Evolutionary conservation across 2,888 invertebrate species (phyloP), one percentile per base, ranked within the genome.

Genomic region (Hyalella azteca): DNA sequence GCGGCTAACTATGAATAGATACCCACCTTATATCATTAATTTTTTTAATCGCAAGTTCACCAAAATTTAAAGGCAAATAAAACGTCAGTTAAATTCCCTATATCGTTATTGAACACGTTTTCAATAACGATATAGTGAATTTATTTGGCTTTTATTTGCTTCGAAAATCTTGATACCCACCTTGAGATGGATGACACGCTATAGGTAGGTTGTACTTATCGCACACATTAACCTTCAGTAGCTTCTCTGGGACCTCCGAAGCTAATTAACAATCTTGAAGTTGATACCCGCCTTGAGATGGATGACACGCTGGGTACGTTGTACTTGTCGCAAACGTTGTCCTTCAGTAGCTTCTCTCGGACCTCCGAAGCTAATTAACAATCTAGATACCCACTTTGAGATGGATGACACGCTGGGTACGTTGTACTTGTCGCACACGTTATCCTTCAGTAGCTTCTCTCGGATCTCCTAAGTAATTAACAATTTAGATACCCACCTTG

Each of bases 311-410:
- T 97, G 19, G 98, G 98, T 80, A 98, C 97, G 90, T 97, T 98
- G 90, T 95, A 96, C 88, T 97, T 97, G 91, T 98, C 97, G 89
- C 98, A 98, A 79, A 98, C 93, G 13, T 96, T 95, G 88, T 97
- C 97, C 75, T 95, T 93, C 60, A 98, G 90, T 84, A 98, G 90
- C 80, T 96, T 91, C 89, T 98, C 98, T 1, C 98, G 91, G 87
- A 98, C 98, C 89, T 98, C 97, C 97, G 97, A 97, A 45, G 97
- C 97, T 89, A 97, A 97, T 97, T 97, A 82, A 97, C 89, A 86
- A 95, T 93, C 86, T 96, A 93, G 87, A 98, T 98, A 15, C 80
- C 60, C 22, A 83, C 83, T 81, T 81, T 86, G 95, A 96, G 87
- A 98, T 98, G 86, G 96, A 96, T 87, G 96, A 96, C 54, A 98